Evolutionary conservation across 1,140 invertebrate genomes (phyloP), one percentile per base, ranked within the genome.

Genomic region (Latrodectus geometricus): DNA sequence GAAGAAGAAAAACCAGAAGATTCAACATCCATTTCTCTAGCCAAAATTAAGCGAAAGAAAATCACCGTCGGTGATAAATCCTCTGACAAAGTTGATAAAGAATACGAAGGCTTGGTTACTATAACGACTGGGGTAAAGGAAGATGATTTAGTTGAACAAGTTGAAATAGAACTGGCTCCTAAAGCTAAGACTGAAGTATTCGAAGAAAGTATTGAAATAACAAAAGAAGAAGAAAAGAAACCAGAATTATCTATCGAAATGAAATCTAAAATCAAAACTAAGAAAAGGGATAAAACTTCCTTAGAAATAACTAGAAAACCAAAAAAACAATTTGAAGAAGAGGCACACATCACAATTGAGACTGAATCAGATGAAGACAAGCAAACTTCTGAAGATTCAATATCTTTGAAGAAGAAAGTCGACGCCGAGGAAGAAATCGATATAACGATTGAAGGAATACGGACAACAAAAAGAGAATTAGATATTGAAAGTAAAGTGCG

Each of bases 211-310:
- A 35, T 35, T 35, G 35, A 35, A 35, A 35, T 35, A 35, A 35
- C 35, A 35, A 35, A 35, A 35, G 35, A 35, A 35, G 35, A 35
- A 3, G 4, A 50, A 78, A 56, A 12, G 12, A 14, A 35, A 70
- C 9, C 9, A n/a, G 8, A 48, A 5, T 35, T 54, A 70, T 61
- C 68, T 12, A 50, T n/a, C 4, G 49, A 56, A 54, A 21, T 73
- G 14, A 54, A 70, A 23, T 61, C 74, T 14, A 70, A 68, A 15
- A 54, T 84, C 14, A 68, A 21, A 21, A 86, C 77, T n/a, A 78
- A 56, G n/a, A 61, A 61, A 61, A 70, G 0, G 20, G 17, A 76
- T 69, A 72, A 17, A 5, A 35, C 9, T 21, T 56, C 54, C 54
- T 61, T 20, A 61, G 17, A 61, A 20, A 20, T 81, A 72, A 48